Percentiles rank a stretch among this genome's conserved stretches.
phyloP scores from a whole-genome alignment of 2,113 vertebrate species.

The Carassius carassius region DNA sequence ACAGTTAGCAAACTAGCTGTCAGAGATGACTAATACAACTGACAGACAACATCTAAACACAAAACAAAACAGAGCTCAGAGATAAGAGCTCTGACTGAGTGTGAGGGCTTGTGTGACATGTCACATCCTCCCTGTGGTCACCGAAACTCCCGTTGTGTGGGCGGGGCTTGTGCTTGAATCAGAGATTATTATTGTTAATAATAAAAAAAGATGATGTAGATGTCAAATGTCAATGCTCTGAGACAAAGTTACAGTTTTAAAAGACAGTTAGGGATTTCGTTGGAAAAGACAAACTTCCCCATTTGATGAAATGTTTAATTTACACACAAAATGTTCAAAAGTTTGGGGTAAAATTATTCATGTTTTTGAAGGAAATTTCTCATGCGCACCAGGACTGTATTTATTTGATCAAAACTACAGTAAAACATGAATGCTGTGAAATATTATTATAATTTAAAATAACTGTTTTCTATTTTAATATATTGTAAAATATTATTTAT shows the following conservation, averaged over 20 bases:
- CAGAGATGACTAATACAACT: slow-evolving; percentile 6
- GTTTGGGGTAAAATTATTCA: too few species aligned
- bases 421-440: too few species aligned
- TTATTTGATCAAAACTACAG: too few species aligned
- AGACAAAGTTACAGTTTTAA: background rate
- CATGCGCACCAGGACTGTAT: too few species aligned
- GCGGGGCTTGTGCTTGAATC: background rate
- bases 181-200: background rate
- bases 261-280: background rate
- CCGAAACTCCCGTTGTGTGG: background rate
- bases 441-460: too few species aligned
- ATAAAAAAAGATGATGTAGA: background rate
- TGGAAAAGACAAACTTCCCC: background rate
- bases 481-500: background rate
- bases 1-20: background rate
- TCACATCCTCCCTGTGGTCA: background rate
- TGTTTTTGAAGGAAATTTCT: too few species aligned
- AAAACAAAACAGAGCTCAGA: background rate
- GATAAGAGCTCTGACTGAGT: slow-evolving; percentile 8
- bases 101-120: background rate
- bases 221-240: slow-evolving; percentile 12
- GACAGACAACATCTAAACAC: slow-evolving; percentile 6
- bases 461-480: too few species aligned
- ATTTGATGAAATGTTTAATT: background rate
- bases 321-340: background rate